Percentiles rank a stretch among this genome's conserved stretches.
Conservation (phyloP, 2,888 invertebrate species). For the Pegoplata infirma region DNA sequence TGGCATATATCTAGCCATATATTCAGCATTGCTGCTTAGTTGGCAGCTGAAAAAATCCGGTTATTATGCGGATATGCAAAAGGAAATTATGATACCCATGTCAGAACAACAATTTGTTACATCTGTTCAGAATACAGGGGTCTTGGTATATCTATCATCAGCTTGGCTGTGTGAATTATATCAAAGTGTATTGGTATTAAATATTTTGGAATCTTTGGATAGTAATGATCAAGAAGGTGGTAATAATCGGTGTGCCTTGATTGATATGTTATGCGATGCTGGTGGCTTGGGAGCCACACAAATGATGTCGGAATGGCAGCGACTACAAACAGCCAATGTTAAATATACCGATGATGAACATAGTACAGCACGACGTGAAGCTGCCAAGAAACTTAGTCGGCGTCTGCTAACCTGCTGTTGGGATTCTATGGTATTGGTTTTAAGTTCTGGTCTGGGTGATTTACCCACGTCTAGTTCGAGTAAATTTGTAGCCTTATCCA, state of each 20-base stretch:
- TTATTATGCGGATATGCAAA: constrained; percentile 83
- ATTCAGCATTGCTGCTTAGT: constrained; percentile 89
- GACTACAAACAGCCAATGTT: constrained; percentile 88
- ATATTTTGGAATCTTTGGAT: constrained; percentile 74
- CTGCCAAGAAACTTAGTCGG: constrained; percentile 87
- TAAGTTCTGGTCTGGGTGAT: constrained; percentile 87
- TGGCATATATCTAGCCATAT: constrained; percentile 94
- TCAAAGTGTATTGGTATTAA: constrained; percentile 87
- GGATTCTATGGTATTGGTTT: constrained; percentile 93
- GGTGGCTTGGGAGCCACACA: constrained; percentile 91
- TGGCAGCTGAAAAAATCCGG: constrained; percentile 87
- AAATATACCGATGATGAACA: constrained; percentile 80
- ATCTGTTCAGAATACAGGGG: constrained; percentile 94
- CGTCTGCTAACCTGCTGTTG: constrained; percentile 92
- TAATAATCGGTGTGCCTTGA: constrained; percentile 74
- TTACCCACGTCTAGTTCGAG: constrained; percentile 78
- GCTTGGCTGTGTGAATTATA: constrained; percentile 96
- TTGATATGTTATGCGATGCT: constrained; percentile 82
- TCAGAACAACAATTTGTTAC: constrained; percentile 94
- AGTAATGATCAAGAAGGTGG: constrained; percentile 72
- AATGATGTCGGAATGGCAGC: constrained; percentile 91
- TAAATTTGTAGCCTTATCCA: constrained; percentile 81
- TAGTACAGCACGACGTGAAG: constrained; percentile 86
- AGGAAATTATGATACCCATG: constrained; percentile 79
- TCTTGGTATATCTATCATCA: constrained; percentile 94